Base-by-base conservation (phyloP, 2,797 vertebrate species). In the Hipposideros larvatus region DNA sequence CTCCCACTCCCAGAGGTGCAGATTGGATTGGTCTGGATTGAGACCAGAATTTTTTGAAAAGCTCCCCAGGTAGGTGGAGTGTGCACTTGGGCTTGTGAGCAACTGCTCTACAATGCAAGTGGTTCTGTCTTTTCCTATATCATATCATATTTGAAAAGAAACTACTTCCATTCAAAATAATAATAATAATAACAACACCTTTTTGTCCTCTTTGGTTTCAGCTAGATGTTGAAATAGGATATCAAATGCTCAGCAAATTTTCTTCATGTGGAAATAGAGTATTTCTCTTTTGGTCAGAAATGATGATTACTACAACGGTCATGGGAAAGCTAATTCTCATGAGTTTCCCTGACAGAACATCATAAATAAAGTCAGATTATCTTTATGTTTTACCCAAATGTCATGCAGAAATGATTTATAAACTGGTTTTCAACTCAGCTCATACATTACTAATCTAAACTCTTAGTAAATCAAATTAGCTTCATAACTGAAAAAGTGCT, bases 401-500 rank as follows among this genome's bases (percentile, higher is more conserved):
- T 94, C 84, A 94, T 43, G 57, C 46, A 68, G 21, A 94, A 91
- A 74, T 94, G 91, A 95, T 92, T 92, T 90, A 77, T 87, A 92
- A 91, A 77, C 86, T 61, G 79, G 48, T 83, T 96, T 95, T 90
- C 89, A 97, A 83, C 31, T 92, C 68, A 43, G 46, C 15, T 82
- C 93, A 79, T 94, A 90, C 55, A 90, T 96, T 90, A 87, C 87
- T 90, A 87, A 93, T 79, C 48, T 78, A 95, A 94, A 96, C 55
- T 95, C 68, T 73, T 51, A 85, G 80, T 70, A 96, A 97, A 96
- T 93, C 63, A 93, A 93, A 95, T 92, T 83, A 88, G 37, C 74
- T 74, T 83, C 79, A n/a, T 95, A 96, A 97, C n/a, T 96, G 41
- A 90, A 88, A 96, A 87, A 93, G 53, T 87, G 92, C 43, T 96